These are phyloP conservation scores for Chrysina gloriosa DNA, from an alignment of 2,888 invertebrate genomes.

Conservation along the genomic window DNA sequence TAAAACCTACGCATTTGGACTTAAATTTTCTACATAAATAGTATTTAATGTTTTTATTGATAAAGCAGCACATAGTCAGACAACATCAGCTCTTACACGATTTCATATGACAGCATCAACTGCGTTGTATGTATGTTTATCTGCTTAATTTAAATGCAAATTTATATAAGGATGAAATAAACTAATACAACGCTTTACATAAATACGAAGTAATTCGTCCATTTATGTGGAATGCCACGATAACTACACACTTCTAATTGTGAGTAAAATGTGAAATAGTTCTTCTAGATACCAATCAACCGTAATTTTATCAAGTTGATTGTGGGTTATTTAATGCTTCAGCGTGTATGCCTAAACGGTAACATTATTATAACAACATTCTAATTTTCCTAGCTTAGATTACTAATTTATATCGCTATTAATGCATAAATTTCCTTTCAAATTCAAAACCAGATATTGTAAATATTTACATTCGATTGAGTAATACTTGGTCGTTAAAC, in stretches of 20 bases:
- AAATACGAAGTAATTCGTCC: background rate
- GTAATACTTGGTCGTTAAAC: background rate
- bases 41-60: no score
- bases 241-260: background rate
- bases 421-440: slow-evolving; percentile 8
- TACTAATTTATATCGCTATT: slow-evolving; percentile 2
- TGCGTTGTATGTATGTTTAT: no score
- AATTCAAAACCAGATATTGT: background rate
- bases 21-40: no score
- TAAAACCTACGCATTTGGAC: no score
- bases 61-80: no score
- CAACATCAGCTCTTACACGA: no score
- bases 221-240: background rate
- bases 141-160: no score
- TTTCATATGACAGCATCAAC: no score
- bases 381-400: background rate
- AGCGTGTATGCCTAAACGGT: background rate
- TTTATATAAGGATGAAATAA: background rate
- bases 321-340: background rate
- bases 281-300: no score
- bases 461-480: background rate
- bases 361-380: background rate
- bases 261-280: background rate
- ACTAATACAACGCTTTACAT: background rate
- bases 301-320: no score